These are phyloP conservation scores for Pelecanus crispus DNA, from an alignment of 2,113 vertebrate species.

Conservation along the genomic window DNA sequence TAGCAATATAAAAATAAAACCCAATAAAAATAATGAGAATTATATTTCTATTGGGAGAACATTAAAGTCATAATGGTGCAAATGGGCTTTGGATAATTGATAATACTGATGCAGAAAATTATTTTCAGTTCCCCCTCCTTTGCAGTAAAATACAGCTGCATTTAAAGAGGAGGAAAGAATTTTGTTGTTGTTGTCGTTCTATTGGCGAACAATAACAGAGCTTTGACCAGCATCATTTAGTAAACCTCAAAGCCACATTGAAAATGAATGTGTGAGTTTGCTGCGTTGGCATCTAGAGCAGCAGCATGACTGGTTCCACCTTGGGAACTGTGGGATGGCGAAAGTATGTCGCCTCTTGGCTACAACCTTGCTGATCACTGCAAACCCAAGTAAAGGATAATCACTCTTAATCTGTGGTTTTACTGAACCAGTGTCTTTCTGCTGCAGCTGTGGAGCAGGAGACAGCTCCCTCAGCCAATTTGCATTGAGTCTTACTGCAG, in stretches of 20 bases:
- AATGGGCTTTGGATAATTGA: conserved; percentile 60
- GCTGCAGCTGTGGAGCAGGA: conserved; percentile 10
- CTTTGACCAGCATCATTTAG: neutral
- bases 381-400: neutral
- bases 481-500: neutral
- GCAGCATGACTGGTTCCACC: neutral
- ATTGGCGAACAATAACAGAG: neutral
- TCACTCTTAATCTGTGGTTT: conserved; percentile 29
- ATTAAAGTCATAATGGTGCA: conserved; percentile 52
- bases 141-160: conserved; percentile 41
- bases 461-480: neutral
- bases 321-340: neutral
- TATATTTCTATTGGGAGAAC: conserved; percentile 52
- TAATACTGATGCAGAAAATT: conserved; percentile 60
- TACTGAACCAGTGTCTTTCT: neutral
- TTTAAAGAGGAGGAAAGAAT: neutral
- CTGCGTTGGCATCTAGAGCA: neutral
- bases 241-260: neutral
- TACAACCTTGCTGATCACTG: neutral
- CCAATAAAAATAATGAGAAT: conserved; percentile 61
- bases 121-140: conserved; percentile 47
- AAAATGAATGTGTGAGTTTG: neutral
- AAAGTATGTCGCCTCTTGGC: neutral
- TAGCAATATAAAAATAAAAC: conserved; percentile 58
- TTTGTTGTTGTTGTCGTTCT: neutral